Base-by-base conservation (phyloP, 2,888 invertebrate genomes). In the Dynastes hyllus region DNA sequence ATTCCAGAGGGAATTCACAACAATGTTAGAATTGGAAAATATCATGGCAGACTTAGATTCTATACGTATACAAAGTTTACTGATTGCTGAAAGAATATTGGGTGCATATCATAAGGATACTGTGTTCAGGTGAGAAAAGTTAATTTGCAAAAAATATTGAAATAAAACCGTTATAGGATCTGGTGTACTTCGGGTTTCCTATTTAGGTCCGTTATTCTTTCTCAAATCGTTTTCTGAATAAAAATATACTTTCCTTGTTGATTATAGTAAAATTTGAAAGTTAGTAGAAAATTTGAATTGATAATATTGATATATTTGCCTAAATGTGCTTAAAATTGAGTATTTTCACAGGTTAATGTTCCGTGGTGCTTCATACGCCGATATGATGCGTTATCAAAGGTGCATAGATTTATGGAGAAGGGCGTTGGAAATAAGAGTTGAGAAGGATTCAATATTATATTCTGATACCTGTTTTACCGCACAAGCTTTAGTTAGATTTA, bases 371-470 rank as follows among this genome's bases (percentile, higher is more conserved):
- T 91, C 93, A 0, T 94, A 94, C 88, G 94, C 93, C 4, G 94
- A 95, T 87, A 92, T 93, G 37, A 89, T 93, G 86, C 92, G 93
- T 77, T 95, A 95, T 88, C 95, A 96, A 88, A 92, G 94, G 81
- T 97, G 97, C 89, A 94, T 96, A 81, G 95, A 96, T 88, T 91
- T 97, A 78, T 98, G 97, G 97, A 91, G 92, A 80, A 93, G 96
- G 89, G 95, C 95, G 76, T 91, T 97, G 78, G 93, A 95, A 88
- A 92, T 97, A 81, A 92, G 97, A 82, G 93, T 96, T 16, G 92
- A 92, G 85, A 94, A 94, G 87, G 95, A 95, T 90, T 93, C 96
- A 75, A 92, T 95, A 87, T 90, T 94, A 80, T 91, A 91, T 87
- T 92, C 93, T 80, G 97, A 97, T 89, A 95, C 97, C 66, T 94